Base-by-base conservation (phyloP, 2,888 invertebrate species). In the Plagodis pulveraria region DNA sequence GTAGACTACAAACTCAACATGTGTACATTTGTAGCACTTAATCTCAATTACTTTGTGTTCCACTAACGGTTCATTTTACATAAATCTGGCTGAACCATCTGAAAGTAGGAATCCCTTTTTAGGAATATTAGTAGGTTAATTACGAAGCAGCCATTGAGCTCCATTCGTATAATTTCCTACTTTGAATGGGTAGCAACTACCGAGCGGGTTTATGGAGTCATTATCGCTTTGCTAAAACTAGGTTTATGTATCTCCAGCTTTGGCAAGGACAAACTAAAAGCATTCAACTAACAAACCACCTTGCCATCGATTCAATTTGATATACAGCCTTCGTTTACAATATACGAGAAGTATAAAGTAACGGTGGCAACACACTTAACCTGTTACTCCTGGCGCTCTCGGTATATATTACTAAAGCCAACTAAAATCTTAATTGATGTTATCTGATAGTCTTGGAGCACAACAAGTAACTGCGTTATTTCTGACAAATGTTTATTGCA, bases 401-500 rank as follows among this genome's bases (percentile, higher is more conserved):
- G 56, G 59, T 69, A 70, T 67, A 72, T 69, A 70, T 74, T 68
- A 69, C 69, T 74, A 71, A 69, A 67, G 65, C 68, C 69, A 73
- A 69, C 64, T 61, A 70, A 71, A 67, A 36, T 74, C 67, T 74
- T 76, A 78, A 78, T 74, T 74, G 73, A 74, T 75, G 67, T 66
- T 73, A 74, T 74, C 71, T 63, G 68, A 73, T 71, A 71, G 10
- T 48, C 33, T 11, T 38, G 41, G 40, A 47, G 32, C 34, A 40
- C 12, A n/a, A 36, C 22, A 11, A 44, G 36, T 41, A 11, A 42
- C n/a, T 38, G 32, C 45, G 42, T 43, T 34, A 34, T 56, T 40
- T 44, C 50, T 50, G 46, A 45, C 33, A 38, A 50, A 56, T 40
- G 43, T 49, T 58, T 49, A 48, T 49, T n/a, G 12, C 35, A 38